These are phyloP conservation scores for Heliconius ismenius DNA, from an alignment of 2,888 invertebrate genomes.

Conservation along the genomic window DNA sequence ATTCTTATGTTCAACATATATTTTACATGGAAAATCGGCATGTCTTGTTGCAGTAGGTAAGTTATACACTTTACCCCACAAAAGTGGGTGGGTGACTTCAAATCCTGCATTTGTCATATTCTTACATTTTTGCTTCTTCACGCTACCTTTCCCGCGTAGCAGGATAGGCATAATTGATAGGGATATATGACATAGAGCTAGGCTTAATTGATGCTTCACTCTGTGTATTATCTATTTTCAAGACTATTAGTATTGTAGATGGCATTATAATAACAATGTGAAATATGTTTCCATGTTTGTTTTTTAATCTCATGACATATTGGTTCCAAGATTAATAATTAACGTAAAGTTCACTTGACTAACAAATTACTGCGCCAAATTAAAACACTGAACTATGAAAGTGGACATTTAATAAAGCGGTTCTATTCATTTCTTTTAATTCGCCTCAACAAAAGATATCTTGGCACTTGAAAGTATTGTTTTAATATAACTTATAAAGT, in stretches of 20 bases:
- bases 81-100: not conserved
- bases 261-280: no score
- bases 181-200: no score
- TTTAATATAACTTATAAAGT: conserved; percentile 42
- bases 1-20: conserved; percentile 5
- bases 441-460: conserved; percentile 24
- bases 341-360: not conserved
- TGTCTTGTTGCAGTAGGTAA: not conserved
- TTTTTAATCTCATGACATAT: no score
- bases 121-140: no score
- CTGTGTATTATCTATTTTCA: no score
- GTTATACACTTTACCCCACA: not conserved
- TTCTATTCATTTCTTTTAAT: conserved; percentile 21
- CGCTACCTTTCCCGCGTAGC: no score
- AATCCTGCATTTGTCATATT: not conserved
- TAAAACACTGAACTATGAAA: not conserved
- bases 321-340: not conserved
- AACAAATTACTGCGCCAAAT: not conserved
- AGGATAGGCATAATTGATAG: no score
- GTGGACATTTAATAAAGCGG: not conserved
- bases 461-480: conserved; percentile 34
- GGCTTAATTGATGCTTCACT: no score
- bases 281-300: no score
- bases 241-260: no score
- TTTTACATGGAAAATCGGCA: not conserved